Base-by-base conservation (phyloP, 2,888 invertebrate genomes). In the Drosophila quinaria region DNA sequence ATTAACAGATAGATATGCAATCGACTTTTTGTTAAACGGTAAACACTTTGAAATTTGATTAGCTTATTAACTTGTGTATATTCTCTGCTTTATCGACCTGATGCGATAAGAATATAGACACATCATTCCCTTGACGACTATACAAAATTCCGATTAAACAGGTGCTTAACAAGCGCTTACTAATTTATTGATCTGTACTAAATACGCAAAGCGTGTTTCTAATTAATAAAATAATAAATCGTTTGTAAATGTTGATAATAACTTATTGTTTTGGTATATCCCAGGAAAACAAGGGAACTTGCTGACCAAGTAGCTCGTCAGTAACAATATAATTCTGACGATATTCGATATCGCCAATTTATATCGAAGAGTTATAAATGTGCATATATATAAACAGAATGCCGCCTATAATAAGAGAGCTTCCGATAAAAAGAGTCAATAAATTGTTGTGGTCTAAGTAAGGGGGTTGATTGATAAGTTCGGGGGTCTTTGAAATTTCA, bases 371-470 rank as follows among this genome's bases (percentile, higher is more conserved):
- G 25, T 47, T 15, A 51, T 72, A 37, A 68, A 55, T 42, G 17
- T 25, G n/a, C 37, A 37, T 44, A 61, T 60, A 71, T 60, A 71
- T 63, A 49, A 55, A 54, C 50, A 29, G 29, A 39, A 44, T 65
- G 69, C 75, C 75, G 75, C 68, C 75, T 19, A 58, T 55, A 64
- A 64, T 72, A 39, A 55, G 31, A 50, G 10, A 47, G 68, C 58
- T 76, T 61, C 75, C 68, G 52, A 44, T 50, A 25, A 51, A 64
- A 54, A 47, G 6, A 13, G 22, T 1, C 39, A 52, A 60, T 74
- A 74, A 66, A 74, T 35, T 46, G n/a, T 39, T 13, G 59, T 59
- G n/a, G 31, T 68, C 37, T 52, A 60, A 31, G 6, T 11, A 4
- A 56, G 37, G n/a, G 19, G 72, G 72, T 13, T 5, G 61, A 0